Evolutionary conservation across 2,113 vertebrate genomes (phyloP).

Genomic region (Pantherophis guttatus): DNA sequence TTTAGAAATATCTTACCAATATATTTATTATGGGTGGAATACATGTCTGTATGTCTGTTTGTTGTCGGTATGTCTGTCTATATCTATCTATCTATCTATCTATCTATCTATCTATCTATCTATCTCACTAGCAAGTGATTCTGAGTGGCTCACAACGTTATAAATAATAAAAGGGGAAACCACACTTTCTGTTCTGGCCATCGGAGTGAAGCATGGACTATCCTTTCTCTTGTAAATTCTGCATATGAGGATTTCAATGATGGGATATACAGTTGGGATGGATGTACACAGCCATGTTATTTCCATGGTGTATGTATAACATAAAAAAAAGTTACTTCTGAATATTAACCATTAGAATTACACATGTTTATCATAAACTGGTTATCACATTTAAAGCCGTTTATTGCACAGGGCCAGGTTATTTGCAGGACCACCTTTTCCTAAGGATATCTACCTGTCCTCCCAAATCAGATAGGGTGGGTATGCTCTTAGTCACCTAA

Average conservation of each 20-base stretch:
- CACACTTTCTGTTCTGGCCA: not conserved
- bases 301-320: not conserved
- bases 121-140: too few species aligned
- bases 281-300: not conserved
- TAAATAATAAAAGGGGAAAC: not conserved
- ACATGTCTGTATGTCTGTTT: not conserved
- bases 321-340: not conserved
- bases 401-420: not conserved
- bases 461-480: too few species aligned
- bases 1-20: not conserved
- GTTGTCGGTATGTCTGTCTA: accelerated
- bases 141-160: too few species aligned
- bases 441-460: too few species aligned
- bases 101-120: too few species aligned
- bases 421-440: not conserved
- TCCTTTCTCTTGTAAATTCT: not conserved
- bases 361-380: not conserved
- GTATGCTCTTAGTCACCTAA: not conserved
- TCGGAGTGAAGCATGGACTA: not conserved
- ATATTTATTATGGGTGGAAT: not conserved
- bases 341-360: not conserved
- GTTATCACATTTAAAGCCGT: not conserved
- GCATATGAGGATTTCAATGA: not conserved
- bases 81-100: too few species aligned
- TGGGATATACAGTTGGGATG: not conserved